These are phyloP conservation scores for Hystrix brachyura DNA, from an alignment of 2,113 vertebrate species.

Conservation along the genomic window DNA sequence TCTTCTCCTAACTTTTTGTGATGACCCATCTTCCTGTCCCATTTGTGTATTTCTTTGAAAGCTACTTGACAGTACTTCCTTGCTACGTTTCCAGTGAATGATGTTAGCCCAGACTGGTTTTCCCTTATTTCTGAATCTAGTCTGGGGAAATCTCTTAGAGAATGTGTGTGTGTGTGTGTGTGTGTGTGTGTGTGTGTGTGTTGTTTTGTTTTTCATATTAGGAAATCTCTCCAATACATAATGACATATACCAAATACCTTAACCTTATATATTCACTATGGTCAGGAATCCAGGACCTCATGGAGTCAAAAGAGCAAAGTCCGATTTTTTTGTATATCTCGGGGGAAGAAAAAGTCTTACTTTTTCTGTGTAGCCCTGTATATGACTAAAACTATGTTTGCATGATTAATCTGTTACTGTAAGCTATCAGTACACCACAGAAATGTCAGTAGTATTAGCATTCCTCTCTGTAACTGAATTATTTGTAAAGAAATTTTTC, in stretches of 20 bases:
- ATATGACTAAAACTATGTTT: neutral
- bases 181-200: neutral
- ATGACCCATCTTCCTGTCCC: neutral
- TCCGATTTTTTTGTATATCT: neutral
- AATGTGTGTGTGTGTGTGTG: neutral
- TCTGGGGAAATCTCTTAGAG: neutral
- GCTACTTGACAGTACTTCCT: neutral
- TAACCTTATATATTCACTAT: neutral
- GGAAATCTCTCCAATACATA: neutral
- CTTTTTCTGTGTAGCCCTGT: neutral
- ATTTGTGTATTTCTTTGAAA: neutral
- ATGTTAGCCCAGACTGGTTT: neutral
- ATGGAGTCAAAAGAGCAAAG: neutral
- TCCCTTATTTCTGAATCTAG: neutral
- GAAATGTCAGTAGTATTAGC: slow-evolving; percentile 32
- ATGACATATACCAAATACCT: neutral
- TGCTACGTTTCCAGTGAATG: neutral
- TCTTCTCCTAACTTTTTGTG: neutral
- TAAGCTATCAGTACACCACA: neutral
- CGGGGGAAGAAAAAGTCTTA: too few species aligned
- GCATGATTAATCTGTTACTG: neutral
- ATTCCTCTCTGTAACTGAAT: slow-evolving; percentile 6
- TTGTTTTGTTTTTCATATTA: neutral
- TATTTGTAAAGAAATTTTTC: slow-evolving; percentile 30
- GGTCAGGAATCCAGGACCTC: neutral